phyloP scores from a whole-genome alignment of 2,888 invertebrate species.

The Apotomis turbidana region DNA sequence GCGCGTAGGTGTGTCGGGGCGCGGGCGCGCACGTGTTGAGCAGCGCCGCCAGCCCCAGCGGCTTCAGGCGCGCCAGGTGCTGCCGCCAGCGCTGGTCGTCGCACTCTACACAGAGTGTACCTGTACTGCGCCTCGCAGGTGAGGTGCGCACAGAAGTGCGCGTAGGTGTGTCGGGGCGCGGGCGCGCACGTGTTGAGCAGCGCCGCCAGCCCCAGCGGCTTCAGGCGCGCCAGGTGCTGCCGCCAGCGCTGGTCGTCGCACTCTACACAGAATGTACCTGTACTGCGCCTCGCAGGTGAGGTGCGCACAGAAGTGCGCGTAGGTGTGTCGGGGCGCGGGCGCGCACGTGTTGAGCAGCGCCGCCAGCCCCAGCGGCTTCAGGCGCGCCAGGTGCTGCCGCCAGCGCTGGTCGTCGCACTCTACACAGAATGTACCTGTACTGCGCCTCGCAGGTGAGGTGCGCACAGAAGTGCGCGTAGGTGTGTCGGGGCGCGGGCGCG shows the following conservation, averaged over 20 bases:
- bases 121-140: constrained; percentile 81
- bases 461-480: constrained; percentile 96
- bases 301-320: constrained; percentile 93
- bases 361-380: constrained; percentile 90
- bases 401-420: too few species aligned
- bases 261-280: too few species aligned
- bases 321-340: constrained; percentile 89
- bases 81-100: constrained; percentile 97
- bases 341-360: constrained; percentile 95
- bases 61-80: constrained; percentile 94
- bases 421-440: constrained; percentile 59
- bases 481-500: constrained; percentile 92
- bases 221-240: constrained; percentile 89
- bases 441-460: constrained; percentile 97
- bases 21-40: constrained; percentile 97
- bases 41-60: constrained; percentile 94
- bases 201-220: constrained; percentile 96
- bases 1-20: constrained; percentile 93
- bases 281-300: constrained; percentile 87
- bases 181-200: constrained; percentile 97
- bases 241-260: constrained; percentile 5
- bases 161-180: constrained; percentile 91
- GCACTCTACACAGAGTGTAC: constrained; percentile 88
- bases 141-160: constrained; percentile 93
- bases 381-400: constrained; percentile 71